A percentile compares a stretch with the other conserved stretches of the same genome.
Evolutionary conservation across 1,140 invertebrate genomes (phyloP).

Genomic region (Pseudomyrmex flavicornis): DNA sequence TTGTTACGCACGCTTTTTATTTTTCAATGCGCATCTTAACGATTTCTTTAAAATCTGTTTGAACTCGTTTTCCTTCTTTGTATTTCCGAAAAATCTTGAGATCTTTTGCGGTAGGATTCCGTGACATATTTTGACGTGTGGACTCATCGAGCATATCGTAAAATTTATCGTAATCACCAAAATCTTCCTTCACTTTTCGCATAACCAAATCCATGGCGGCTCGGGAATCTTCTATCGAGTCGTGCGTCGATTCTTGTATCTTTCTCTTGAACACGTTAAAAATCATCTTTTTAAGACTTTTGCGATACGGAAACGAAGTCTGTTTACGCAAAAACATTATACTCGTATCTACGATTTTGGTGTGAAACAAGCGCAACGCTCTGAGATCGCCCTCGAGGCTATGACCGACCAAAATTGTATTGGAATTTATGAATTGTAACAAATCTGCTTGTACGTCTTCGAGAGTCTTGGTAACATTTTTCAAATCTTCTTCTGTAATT

Average conservation of each 20-base stretch:
- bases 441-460: slow-evolving; percentile 94
- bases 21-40: too few relatives aligned
- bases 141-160: too few relatives aligned
- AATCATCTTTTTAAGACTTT: slow-evolving; percentile 92
- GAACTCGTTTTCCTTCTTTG: too few relatives aligned
- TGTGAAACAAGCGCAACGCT: slow-evolving; percentile 93
- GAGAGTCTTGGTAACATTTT: slow-evolving; percentile 87
- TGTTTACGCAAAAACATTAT: slow-evolving; percentile 90
- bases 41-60: too few relatives aligned
- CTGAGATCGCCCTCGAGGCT: slow-evolving; percentile 97
- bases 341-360: slow-evolving; percentile 94
- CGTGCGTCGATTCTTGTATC: slow-evolving; percentile 92
- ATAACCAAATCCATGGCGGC: slow-evolving; percentile 93
- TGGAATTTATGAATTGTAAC: slow-evolving; percentile 90
- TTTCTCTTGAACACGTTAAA: slow-evolving; percentile 89
- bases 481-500: slow-evolving; percentile 89
- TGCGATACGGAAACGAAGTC: slow-evolving; percentile 88
- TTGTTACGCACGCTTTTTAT: too few relatives aligned
- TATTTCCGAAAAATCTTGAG: too few relatives aligned
- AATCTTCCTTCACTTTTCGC: too few relatives aligned
- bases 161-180: slow-evolving; percentile 77
- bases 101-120: too few relatives aligned
- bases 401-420: slow-evolving; percentile 97
- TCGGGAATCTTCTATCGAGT: slow-evolving; percentile 95
- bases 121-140: too few relatives aligned